Evolutionary conservation across 2,797 vertebrate genomes (phyloP).

Genomic region (Aeoliscus strigatus): DNA sequence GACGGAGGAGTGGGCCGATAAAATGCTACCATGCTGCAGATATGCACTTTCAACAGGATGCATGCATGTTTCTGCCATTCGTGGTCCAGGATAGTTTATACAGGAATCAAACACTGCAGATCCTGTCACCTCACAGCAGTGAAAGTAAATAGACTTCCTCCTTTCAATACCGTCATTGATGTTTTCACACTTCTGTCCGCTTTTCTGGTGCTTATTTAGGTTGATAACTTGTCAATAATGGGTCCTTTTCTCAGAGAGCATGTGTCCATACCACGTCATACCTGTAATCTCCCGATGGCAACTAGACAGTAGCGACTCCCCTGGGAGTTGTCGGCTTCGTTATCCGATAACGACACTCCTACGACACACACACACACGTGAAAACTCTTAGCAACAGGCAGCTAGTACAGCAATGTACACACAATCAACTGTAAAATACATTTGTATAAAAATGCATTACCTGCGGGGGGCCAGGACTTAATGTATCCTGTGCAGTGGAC

Average conservation of each 20-base stretch:
- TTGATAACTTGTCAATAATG: background rate
- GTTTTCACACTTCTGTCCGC: background rate
- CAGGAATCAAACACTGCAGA: background rate
- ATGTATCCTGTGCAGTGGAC: slow-evolving; percentile 98
- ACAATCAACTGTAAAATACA: background rate
- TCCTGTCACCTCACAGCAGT: background rate
- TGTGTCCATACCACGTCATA: slow-evolving; percentile 31
- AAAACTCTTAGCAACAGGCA: too few relatives aligned
- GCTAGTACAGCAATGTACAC: too few relatives aligned
- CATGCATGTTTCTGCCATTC: background rate
- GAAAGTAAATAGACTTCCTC: background rate
- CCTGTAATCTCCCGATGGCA: slow-evolving; percentile 95
- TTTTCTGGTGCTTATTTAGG: too few relatives aligned
- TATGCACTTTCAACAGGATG: too few relatives aligned
- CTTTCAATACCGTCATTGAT: background rate
- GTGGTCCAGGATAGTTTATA: background rate
- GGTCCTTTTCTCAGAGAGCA: too few relatives aligned
- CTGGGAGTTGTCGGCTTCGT: slow-evolving; percentile 86
- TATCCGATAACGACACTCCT: slow-evolving; percentile 91
- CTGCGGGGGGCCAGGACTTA: slow-evolving; percentile 96
- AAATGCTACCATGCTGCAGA: background rate
- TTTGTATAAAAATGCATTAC: slow-evolving; percentile 56
- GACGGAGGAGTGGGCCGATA: slow-evolving; percentile 5
- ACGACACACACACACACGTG: slow-evolving; percentile 11
- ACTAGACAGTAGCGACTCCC: slow-evolving; percentile 95